Evolutionary conservation across 2,113 vertebrate genomes (phyloP), one percentile per base, ranked within the genome.

Genomic region (Rhinolophus sinicus): DNA sequence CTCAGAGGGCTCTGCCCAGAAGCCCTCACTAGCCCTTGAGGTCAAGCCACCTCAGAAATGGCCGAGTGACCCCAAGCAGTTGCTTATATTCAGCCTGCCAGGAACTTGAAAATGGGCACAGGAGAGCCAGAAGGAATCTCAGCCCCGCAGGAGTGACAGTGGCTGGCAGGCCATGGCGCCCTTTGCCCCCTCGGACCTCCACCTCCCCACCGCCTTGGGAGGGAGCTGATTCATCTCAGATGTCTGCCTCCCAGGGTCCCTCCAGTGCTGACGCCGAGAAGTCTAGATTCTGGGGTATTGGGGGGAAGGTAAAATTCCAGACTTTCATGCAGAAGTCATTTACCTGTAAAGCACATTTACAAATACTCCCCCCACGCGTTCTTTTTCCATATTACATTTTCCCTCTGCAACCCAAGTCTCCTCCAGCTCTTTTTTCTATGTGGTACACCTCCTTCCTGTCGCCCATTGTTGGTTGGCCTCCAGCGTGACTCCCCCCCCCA

Each of bases 251-350:
- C 90, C 80, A 38, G 81, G 65, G 72, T 35, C 26, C 56, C 70
- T 93, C 64, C 38, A 80, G 84, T 3, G 2, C 88, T 54, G 95
- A 93, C 2, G 30, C 95, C 72, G 0, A 85, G 54, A 96, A 96
- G 95, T 97, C 97, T 97, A 64, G 76, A 88, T 93, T 85, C 70
- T 91, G 85, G 76, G n/a, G 26, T 95, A 35, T 80, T 90, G 62
- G 26, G 81, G 26, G 60, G 76, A 88, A 94, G 84, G 93, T 67
- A 86, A 93, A 98, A 96, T 96, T 90, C 96, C 93, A 97, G 84
- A 97, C 95, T 69, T 93, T 90, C 94, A 94, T 97, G 96, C 67
- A 97, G 95, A 98, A 97, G 93, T 96, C 84, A 97, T 97, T 97
- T 97, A 96, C 97, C 93, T 97, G 93, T 95, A 85, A 98, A 97